A percentile compares a stretch with the other conserved stretches of the same genome.
Evolutionary conservation across 2,113 vertebrate species (phyloP).

Genomic region (Arothron firmamentum): DNA sequence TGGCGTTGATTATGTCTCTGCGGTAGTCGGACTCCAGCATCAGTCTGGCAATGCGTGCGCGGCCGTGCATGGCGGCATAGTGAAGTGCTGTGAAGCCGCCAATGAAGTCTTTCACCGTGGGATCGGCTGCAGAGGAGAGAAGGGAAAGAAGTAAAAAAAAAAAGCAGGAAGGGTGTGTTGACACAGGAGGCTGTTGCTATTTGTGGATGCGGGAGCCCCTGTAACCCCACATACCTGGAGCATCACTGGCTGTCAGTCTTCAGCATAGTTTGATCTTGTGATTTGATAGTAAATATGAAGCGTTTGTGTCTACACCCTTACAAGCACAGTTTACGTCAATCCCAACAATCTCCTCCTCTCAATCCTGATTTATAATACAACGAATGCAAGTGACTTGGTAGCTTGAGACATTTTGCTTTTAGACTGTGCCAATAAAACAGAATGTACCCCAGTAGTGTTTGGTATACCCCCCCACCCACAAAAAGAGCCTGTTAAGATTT

Average conservation of each 20-base stretch:
- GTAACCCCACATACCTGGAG: too few relatives aligned
- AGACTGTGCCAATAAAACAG: too few relatives aligned
- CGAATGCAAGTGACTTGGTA: too few relatives aligned
- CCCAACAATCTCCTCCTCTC: too few relatives aligned
- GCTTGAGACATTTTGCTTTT: background rate
- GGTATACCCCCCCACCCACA: background rate
- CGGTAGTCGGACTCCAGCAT: slow-evolving; percentile 94
- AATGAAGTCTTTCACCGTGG: slow-evolving; percentile 96
- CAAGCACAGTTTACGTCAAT: too few relatives aligned
- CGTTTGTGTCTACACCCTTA: too few relatives aligned
- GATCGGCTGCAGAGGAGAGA: slow-evolving; percentile 80
- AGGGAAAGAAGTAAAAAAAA: background rate
- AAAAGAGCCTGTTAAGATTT: too few relatives aligned
- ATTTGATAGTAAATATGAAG: too few relatives aligned
- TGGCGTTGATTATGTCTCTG: slow-evolving; percentile 94
- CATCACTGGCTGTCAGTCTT: too few relatives aligned
- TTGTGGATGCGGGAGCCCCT: background rate
- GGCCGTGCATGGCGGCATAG: slow-evolving; percentile 97
- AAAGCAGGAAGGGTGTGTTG: background rate
- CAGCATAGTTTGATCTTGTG: too few relatives aligned
- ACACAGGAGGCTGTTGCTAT: background rate
- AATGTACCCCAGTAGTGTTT: background rate
- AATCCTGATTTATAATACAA: too few relatives aligned
- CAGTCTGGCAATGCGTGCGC: slow-evolving; percentile 91
- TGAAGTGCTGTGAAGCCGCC: slow-evolving; percentile 98